phyloP scores from a whole-genome alignment of 1,140 invertebrate species.

The Rhopalosiphum maidis region DNA sequence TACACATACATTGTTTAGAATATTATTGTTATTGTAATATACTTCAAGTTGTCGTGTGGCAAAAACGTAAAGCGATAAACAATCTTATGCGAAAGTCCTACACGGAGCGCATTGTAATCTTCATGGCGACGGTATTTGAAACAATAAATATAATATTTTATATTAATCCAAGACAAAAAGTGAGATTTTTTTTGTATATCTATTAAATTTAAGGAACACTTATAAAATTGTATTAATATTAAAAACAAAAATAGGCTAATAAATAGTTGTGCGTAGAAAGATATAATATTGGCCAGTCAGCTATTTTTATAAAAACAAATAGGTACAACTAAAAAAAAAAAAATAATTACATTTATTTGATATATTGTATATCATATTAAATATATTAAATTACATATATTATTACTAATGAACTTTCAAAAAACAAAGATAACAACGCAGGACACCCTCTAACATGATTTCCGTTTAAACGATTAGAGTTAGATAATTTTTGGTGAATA shows the following conservation, averaged over 20 bases:
- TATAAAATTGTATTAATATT: neutral
- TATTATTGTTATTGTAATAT: neutral
- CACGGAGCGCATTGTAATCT: neutral
- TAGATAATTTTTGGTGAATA: neutral
- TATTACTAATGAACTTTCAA: neutral
- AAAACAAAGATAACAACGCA: neutral
- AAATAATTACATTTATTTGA: neutral
- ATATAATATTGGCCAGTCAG: neutral
- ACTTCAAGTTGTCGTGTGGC: neutral
- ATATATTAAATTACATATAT: neutral
- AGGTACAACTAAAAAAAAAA: neutral
- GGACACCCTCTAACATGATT: neutral
- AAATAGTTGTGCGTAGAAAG: neutral
- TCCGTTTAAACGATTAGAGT: neutral
- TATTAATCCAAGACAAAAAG: conserved; percentile 51
- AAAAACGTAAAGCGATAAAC: neutral
- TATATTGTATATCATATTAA: neutral
- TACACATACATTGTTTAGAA: too few relatives aligned
- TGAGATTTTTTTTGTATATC: conserved; percentile 51
- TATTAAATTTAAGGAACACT: neutral
- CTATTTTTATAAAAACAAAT: conserved; percentile 34
- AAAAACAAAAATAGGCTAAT: neutral
- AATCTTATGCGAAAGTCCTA: neutral
- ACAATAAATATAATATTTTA: conserved; percentile 28
- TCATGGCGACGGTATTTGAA: neutral